Evolutionary conservation across 2,888 invertebrate genomes (phyloP).

Genomic region (Caenorhabditis virilis): DNA sequence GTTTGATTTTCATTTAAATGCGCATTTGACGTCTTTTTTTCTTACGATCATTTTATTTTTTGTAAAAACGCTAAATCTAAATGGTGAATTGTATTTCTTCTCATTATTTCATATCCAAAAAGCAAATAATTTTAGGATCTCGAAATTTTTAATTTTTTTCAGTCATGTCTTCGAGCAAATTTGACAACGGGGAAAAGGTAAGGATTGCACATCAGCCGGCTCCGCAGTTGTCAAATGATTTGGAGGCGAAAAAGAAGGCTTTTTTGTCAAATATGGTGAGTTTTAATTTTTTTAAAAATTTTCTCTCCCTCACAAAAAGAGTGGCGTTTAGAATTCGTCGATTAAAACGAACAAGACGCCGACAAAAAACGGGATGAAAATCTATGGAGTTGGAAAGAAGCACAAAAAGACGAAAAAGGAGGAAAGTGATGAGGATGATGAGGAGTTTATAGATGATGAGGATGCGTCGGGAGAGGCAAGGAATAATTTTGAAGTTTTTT

Average conservation of each 20-base stretch:
- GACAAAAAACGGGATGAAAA: conserved; percentile 9
- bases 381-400: conserved; percentile 11
- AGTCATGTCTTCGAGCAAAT: conserved; percentile 37
- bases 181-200: conserved; percentile 29
- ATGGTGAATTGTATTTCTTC: too few species aligned
- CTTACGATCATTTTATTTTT: background rate
- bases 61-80: too few species aligned
- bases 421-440: conserved; percentile 29
- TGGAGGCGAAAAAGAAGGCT: conserved; percentile 28
- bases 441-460: conserved; percentile 39
- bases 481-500: too few species aligned
- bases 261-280: conserved; percentile 12
- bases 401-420: conserved; percentile 16
- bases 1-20: background rate
- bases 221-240: conserved; percentile 22
- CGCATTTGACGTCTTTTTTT: background rate
- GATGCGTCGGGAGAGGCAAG: conserved; percentile 36
- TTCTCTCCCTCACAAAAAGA: too few species aligned
- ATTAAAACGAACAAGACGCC: conserved; percentile 13
- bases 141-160: background rate
- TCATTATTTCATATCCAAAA: too few species aligned
- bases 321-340: too few species aligned
- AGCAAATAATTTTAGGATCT: background rate
- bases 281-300: too few species aligned
- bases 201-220: conserved; percentile 30